Evolutionary conservation across 2,797 vertebrate genomes (phyloP), one percentile per base, ranked within the genome.

Genomic region (Sarcoramphus papa): DNA sequence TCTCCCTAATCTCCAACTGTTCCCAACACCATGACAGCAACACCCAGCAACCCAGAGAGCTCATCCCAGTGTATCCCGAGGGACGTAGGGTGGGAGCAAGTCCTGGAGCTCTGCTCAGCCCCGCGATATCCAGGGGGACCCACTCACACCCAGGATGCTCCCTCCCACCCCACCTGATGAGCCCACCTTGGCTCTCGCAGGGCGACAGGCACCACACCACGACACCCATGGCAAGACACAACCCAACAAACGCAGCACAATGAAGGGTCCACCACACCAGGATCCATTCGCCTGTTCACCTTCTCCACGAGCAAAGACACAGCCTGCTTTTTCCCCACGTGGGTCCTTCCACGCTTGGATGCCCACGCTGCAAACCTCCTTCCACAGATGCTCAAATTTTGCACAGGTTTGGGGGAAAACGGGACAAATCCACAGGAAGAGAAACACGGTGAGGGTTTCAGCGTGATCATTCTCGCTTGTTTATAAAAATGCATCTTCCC

Each of bases 191-290:
- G 28, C 10, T 73, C 68, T 76, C 2, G 1, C 5, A 64, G 27
- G 45, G 18, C 8, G 1, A 45, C 63, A 50, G 24, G 48, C 17
- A 59, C 14, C 69, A 47, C 14, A 5, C 1, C 3, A 1, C 2
- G 8, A 53, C 5, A 64, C 56, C 73, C 65, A 22, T 0, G 33
- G 48, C 12, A 18, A 35, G 35, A 47, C 25, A 35, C 37, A 78
- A 54, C 4, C 24, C 76, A 27, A n/a, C n/a, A 22, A 14, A 17
- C 1, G 0, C 0, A 1, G 45, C 1, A 0, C 45, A 27, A 40
- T 1, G 2, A 31, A 74, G 12, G 14, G 8, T n/a, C 41, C 50
- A 21, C 68, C 50, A 5, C 37, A 27, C 59, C 63, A 47, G 10
- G 27, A 65, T 8, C 22, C 72, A 64, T 28, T 43, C 6, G 1